phyloP scores from a whole-genome alignment of 1,140 invertebrate genomes.

The Apis dorsata region DNA sequence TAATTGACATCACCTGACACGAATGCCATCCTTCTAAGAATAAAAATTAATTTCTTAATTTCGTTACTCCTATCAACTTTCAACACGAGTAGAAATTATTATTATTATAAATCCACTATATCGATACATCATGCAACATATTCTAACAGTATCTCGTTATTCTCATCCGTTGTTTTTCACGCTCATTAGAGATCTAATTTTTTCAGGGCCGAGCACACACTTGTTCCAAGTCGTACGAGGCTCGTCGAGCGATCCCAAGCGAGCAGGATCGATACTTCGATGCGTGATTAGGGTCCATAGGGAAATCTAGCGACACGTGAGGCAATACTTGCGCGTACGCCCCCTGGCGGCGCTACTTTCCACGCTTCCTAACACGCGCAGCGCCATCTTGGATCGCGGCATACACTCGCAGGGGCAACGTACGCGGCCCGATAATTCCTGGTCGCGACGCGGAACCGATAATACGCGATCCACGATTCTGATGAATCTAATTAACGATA shows the following conservation, averaged over 20 bases:
- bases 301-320: constrained; percentile 69
- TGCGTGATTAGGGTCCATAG: constrained; percentile 75
- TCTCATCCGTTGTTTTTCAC: too few relatives aligned
- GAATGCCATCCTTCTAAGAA: too few relatives aligned
- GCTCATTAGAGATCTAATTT: too few relatives aligned
- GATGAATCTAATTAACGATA: constrained; percentile 53
- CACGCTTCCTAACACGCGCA: constrained; percentile 24
- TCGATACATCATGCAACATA: too few relatives aligned
- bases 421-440: constrained; percentile 37
- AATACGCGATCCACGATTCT: constrained; percentile 37
- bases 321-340: constrained; percentile 47
- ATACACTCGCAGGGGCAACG: not conserved
- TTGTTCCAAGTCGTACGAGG: not conserved
- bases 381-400: not conserved
- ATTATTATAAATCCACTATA: too few relatives aligned
- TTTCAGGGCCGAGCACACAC: not conserved
- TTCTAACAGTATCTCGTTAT: too few relatives aligned
- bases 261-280: constrained; percentile 62
- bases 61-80: too few relatives aligned
- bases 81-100: too few relatives aligned
- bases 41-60: too few relatives aligned
- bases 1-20: too few relatives aligned
- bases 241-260: constrained; percentile 42
- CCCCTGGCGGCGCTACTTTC: constrained; percentile 38
- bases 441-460: constrained; percentile 6